Percentiles rank a stretch among this genome's conserved stretches.
These are phyloP conservation scores for Cephalophus harveyi DNA, from an alignment of 2,113 vertebrate genomes.

Conservation along the genomic window DNA sequence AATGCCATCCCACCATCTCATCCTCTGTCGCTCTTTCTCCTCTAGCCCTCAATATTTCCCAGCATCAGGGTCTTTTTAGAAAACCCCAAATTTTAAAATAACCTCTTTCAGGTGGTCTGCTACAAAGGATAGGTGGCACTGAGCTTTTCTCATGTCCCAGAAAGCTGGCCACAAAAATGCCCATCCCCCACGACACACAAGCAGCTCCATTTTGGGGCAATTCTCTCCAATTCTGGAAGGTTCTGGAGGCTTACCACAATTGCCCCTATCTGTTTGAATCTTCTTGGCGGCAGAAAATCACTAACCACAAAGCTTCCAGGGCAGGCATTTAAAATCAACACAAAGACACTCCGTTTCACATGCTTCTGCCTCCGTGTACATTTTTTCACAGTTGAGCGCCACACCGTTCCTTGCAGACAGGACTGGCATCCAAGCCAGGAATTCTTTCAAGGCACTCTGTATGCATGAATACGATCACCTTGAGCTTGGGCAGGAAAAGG, in stretches of 20 bases:
- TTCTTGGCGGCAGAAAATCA: constrained; percentile 61
- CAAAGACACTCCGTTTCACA: not conserved
- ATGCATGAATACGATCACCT: not conserved
- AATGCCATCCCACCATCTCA: not conserved
- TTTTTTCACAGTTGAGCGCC: not conserved
- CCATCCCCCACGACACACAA: not conserved
- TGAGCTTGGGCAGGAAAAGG: not conserved
- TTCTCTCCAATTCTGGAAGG: not conserved
- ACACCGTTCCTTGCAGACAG: not conserved
- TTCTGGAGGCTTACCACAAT: constrained; percentile 45
- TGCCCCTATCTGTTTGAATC: constrained; percentile 37
- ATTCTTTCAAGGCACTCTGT: not conserved
- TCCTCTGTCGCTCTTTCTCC: not conserved
- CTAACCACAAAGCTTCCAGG: constrained; percentile 3
- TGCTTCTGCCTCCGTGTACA: accelerated
- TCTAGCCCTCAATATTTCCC: not conserved
- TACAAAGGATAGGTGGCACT: not conserved
- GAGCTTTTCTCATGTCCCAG: not conserved
- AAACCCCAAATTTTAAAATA: not conserved
- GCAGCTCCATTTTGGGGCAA: not conserved
- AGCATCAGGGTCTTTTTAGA: not conserved
- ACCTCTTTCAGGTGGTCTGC: not conserved
- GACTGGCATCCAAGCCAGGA: not conserved
- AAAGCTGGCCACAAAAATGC: constrained; percentile 42
- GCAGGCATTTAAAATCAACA: not conserved